Percentiles rank a stretch among this genome's conserved stretches.
Conservation (phyloP, 2,888 invertebrate species). For the Anodontia alba region DNA sequence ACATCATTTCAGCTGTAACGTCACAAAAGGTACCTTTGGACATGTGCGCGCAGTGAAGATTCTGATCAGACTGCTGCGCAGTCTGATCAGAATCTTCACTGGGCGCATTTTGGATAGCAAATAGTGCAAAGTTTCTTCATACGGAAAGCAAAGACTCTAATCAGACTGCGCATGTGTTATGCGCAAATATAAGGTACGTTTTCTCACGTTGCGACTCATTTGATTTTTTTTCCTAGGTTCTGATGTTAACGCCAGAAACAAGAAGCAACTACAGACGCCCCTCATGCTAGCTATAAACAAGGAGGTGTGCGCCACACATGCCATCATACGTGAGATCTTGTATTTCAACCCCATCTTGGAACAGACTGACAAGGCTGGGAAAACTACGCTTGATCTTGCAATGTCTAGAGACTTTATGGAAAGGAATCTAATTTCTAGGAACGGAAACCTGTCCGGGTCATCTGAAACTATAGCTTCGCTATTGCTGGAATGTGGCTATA, state of each 20-base stretch:
- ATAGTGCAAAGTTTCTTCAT: too few relatives aligned
- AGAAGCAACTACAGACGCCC: constrained; percentile 49
- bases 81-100: too few relatives aligned
- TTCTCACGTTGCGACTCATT: too few relatives aligned
- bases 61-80: too few relatives aligned
- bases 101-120: too few relatives aligned
- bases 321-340: constrained; percentile 49
- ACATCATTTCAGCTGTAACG: too few relatives aligned
- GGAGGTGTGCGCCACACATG: constrained; percentile 27
- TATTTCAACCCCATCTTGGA: constrained; percentile 56
- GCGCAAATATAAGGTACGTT: too few relatives aligned
- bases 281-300: constrained; percentile 49
- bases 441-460: neutral
- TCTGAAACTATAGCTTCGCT: constrained; percentile 38
- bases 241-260: constrained; percentile 54
- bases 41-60: too few relatives aligned
- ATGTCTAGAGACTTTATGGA: constrained; percentile 45
- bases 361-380: constrained; percentile 50
- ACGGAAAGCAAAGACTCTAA: too few relatives aligned
- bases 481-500: constrained; percentile 56
- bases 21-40: too few relatives aligned
- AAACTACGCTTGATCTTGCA: constrained; percentile 50
- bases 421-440: constrained; percentile 6
- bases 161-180: too few relatives aligned
- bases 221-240: constrained; percentile 36